Percentiles rank a stretch among this genome's conserved stretches.
Conservation (phyloP, 2,797 vertebrate genomes). For the Schizopygopsis pylzovi region DNA sequence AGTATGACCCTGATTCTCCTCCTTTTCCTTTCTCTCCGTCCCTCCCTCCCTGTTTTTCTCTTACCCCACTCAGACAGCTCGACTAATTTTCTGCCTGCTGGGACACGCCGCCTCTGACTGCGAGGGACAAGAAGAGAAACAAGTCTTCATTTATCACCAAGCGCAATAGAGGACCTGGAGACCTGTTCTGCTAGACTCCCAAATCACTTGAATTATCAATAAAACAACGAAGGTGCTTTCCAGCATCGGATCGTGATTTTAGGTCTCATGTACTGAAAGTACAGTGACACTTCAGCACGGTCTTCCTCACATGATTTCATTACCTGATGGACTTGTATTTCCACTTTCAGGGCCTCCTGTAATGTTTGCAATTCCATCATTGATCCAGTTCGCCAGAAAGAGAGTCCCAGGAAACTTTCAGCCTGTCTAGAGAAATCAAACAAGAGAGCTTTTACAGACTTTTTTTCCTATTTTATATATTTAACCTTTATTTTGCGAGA, state of each 20-base stretch:
- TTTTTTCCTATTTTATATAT: slow-evolving; percentile 13
- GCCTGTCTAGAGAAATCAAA: slow-evolving; percentile 68
- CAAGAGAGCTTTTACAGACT: slow-evolving; percentile 8
- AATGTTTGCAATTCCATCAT: slow-evolving; percentile 99
- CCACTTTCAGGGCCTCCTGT: slow-evolving; percentile 99
- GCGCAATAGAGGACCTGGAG: not conserved
- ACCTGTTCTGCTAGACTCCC: slow-evolving; percentile 3
- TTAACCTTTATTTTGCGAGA: slow-evolving; percentile 28
- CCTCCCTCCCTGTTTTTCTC: slow-evolving; percentile 34
- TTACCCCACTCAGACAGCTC: slow-evolving; percentile 43
- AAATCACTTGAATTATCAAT: not conserved
- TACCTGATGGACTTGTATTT: slow-evolving; percentile 99
- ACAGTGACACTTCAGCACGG: not conserved
- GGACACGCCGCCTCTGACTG: slow-evolving; percentile 52
- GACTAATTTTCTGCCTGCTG: slow-evolving; percentile 55
- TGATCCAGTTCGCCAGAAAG: slow-evolving; percentile 88
- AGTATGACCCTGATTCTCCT: slow-evolving; percentile 30
- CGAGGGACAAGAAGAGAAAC: slow-evolving; percentile 29
- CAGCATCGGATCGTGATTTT: not conserved
- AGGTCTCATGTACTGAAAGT: not conserved
- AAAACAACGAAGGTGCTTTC: not conserved
- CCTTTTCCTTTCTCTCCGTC: slow-evolving; percentile 27
- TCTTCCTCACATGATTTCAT: not conserved
- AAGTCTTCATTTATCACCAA: slow-evolving; percentile 30
- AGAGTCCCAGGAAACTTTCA: slow-evolving; percentile 81